phyloP scores from a whole-genome alignment of 2,797 vertebrate genomes.

The Argyrosomus regius region DNA sequence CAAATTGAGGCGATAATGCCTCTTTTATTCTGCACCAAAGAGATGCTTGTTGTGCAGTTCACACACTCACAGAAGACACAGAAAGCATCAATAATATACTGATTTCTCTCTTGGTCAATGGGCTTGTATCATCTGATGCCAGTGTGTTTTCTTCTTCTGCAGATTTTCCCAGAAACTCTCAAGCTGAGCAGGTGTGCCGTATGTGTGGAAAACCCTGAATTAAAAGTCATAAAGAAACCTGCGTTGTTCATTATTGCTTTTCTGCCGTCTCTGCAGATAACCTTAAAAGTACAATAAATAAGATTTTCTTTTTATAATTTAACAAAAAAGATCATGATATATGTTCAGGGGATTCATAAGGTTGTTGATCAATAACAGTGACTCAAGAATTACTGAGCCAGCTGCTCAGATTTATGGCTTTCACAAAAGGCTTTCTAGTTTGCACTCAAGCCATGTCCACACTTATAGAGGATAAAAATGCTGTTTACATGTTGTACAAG shows the following conservation, averaged over 20 bases:
- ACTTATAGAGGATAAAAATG: conserved; percentile 22
- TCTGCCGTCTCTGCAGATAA: conserved; percentile 4
- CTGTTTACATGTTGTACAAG: conserved; percentile 20
- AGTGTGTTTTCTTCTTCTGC: background rate
- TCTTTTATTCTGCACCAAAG: conserved; percentile 12
- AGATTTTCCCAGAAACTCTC: conserved; percentile 49
- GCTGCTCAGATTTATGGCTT: conserved; percentile 53
- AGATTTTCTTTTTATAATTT: background rate
- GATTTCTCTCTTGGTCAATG: conserved; percentile 51
- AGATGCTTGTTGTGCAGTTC: conserved; percentile 53
- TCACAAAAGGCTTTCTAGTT: conserved; percentile 18
- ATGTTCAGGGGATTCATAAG: conserved; percentile 43
- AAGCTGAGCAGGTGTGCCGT: conserved; percentile 25
- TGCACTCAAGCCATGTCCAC: conserved; percentile 8
- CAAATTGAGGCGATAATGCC: background rate
- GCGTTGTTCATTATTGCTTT: background rate
- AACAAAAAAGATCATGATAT: conserved; percentile 31
- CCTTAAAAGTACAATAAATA: conserved; percentile 6
- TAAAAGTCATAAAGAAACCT: background rate
- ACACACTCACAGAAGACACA: conserved; percentile 36
- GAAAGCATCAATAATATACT: conserved; percentile 54
- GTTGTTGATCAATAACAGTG: conserved; percentile 52
- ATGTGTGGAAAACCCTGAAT: conserved; percentile 1
- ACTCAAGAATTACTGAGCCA: conserved; percentile 42
- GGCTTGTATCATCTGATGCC: conserved; percentile 49